Evolutionary conservation across 30 jellyfish, hydroid and myxozoan genomes (phyloP).

Genomic region (Aurelia aurita): DNA sequence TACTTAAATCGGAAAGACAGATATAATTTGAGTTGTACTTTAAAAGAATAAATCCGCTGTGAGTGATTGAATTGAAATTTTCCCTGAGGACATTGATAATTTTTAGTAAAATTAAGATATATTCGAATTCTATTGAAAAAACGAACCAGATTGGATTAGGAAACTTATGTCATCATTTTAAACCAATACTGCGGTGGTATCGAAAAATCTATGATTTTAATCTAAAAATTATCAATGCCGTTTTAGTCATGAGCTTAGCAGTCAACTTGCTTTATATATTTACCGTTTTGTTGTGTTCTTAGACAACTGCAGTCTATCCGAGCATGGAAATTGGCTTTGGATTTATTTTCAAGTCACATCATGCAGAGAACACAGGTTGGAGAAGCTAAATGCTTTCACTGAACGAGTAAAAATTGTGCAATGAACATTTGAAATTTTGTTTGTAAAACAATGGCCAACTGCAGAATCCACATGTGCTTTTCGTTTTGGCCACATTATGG

Average conservation of each 20-base stretch:
- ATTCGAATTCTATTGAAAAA: neutral
- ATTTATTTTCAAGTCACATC: no score
- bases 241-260: neutral
- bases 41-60: conserved; percentile 63
- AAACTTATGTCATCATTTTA: conserved; percentile 47
- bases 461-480: no score
- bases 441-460: no score
- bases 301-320: no score
- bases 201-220: conserved; percentile 31
- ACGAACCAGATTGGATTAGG: conserved; percentile 41
- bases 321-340: no score
- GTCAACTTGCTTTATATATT: no score
- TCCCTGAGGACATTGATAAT: conserved; percentile 58
- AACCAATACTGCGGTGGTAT: conserved; percentile 57
- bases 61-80: conserved; percentile 45
- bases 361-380: no score
- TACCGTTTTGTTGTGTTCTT: no score
- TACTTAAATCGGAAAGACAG: conserved; percentile 64
- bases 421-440: no score
- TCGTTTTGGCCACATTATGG: no score
- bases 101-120: conserved; percentile 13
- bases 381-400: no score
- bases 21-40: conserved; percentile 63
- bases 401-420: no score
- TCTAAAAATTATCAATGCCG: neutral